phyloP scores from a whole-genome alignment of 2,797 vertebrate genomes.

The Adelosebastes latens region DNA sequence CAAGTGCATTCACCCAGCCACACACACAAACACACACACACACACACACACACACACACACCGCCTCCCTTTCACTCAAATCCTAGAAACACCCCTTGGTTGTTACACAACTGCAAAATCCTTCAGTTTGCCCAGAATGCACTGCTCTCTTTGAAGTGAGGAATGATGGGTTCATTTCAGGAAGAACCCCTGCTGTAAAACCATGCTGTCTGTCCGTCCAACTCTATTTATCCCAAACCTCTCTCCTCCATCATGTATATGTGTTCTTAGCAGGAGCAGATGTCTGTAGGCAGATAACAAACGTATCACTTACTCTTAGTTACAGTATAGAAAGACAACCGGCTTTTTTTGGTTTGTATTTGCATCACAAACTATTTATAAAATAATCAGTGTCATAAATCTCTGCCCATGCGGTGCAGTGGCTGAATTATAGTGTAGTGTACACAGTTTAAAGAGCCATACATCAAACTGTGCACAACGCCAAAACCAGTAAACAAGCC shows the following conservation, averaged over 20 bases:
- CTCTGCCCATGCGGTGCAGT: slow-evolving; percentile 1
- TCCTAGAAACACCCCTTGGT: slow-evolving; percentile 54
- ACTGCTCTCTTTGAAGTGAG: slow-evolving; percentile 56
- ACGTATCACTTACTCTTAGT: neutral
- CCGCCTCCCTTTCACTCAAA: slow-evolving; percentile 34
- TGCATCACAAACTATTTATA: slow-evolving; percentile 10
- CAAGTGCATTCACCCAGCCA: slow-evolving; percentile 47
- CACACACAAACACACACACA: neutral
- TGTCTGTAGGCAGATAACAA: neutral
- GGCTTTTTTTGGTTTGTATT: neutral
- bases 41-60: slow-evolving; percentile 19
- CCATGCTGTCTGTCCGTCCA: neutral
- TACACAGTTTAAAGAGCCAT: slow-evolving; percentile 35
- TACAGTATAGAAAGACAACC: neutral
- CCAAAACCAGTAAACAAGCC: slow-evolving; percentile 57
- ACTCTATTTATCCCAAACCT: neutral
- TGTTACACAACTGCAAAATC: slow-evolving; percentile 71
- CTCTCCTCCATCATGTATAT: slow-evolving; percentile 4
- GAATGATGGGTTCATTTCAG: slow-evolving; percentile 33
- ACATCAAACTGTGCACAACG: slow-evolving; percentile 28
- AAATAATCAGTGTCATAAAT: slow-evolving; percentile 41
- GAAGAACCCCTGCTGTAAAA: slow-evolving; percentile 29
- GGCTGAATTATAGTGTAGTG: slow-evolving; percentile 18
- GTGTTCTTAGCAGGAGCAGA: neutral
- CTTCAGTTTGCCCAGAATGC: slow-evolving; percentile 58